phyloP scores from a whole-genome alignment of 2,888 invertebrate species.

The Megamerina dolium region DNA sequence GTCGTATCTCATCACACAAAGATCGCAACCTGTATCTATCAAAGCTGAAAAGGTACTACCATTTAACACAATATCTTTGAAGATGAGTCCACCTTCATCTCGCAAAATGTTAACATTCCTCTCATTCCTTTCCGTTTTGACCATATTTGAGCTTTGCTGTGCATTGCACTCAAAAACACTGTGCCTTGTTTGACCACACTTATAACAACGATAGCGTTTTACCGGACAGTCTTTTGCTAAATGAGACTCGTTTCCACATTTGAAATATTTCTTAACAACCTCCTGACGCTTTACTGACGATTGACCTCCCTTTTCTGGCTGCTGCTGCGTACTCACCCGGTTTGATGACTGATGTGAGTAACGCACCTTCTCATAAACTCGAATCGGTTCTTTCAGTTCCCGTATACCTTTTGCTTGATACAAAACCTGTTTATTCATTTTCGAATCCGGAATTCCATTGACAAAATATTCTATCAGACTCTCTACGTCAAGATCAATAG shows the following conservation, averaged over 20 bases:
- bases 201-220: no score
- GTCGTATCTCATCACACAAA: constrained; percentile 7
- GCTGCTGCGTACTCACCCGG: no score
- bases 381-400: background rate
- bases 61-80: background rate
- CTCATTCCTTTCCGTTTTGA: background rate
- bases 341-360: no score
- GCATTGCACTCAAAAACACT: no score
- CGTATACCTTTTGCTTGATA: constrained; percentile 5
- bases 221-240: constrained; percentile 4
- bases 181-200: no score
- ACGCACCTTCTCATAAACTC: constrained; percentile 1
- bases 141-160: no score
- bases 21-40: constrained; percentile 13
- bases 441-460: constrained; percentile 9
- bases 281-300: no score
- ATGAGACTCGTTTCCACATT: constrained; percentile 3
- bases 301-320: no score
- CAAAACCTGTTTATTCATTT: constrained; percentile 4
- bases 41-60: constrained; percentile 3
- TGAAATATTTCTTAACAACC: constrained; percentile 4
- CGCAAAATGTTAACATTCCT: background rate
- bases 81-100: background rate
- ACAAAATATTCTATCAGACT: no score
- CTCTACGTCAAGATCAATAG: constrained; percentile 10